phyloP scores from a whole-genome alignment of 92 coral and sea anemone genomes.

The Hydrozoanthus gracilis region DNA sequence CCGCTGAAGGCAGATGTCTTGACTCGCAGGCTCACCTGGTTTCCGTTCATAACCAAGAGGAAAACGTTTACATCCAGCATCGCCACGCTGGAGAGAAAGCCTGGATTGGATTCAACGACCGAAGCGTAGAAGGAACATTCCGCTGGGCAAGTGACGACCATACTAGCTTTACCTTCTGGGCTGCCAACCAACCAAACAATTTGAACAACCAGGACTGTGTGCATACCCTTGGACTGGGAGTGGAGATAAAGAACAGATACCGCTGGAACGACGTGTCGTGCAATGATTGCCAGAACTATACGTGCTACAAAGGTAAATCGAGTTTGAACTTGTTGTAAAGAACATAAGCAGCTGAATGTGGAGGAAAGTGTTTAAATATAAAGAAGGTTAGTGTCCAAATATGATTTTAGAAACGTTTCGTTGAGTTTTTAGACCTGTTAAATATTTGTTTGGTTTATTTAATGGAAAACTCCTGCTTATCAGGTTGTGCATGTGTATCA shows the following conservation, averaged over 20 bases:
- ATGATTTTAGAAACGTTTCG: no score
- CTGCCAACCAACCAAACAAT: conserved; percentile 59
- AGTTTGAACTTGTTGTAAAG: not conserved
- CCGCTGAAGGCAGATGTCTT: conserved; percentile 47
- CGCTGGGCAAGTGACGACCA: conserved; percentile 52
- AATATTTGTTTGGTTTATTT: no score
- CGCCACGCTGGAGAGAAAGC: conserved; percentile 62
- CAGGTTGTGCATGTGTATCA: no score
- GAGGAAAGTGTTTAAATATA: no score
- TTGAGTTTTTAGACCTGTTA: no score
- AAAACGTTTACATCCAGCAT: conserved; percentile 65
- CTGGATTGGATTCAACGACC: conserved; percentile 63
- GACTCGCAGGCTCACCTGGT: conserved; percentile 48
- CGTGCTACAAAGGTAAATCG: conserved; percentile 56
- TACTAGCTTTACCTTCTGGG: conserved; percentile 62
- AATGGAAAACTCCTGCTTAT: no score
- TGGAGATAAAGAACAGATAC: conserved; percentile 33
- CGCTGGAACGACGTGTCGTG: conserved; percentile 69
- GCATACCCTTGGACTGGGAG: conserved; percentile 58
- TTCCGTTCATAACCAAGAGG: conserved; percentile 64
- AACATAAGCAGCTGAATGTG: no score
- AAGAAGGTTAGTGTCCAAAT: no score
- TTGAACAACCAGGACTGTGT: conserved; percentile 63
- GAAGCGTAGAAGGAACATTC: conserved; percentile 48
- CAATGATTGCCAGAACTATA: conserved; percentile 62